phyloP scores from a whole-genome alignment of 2,113 vertebrate genomes.

The Mellivora capensis region DNA sequence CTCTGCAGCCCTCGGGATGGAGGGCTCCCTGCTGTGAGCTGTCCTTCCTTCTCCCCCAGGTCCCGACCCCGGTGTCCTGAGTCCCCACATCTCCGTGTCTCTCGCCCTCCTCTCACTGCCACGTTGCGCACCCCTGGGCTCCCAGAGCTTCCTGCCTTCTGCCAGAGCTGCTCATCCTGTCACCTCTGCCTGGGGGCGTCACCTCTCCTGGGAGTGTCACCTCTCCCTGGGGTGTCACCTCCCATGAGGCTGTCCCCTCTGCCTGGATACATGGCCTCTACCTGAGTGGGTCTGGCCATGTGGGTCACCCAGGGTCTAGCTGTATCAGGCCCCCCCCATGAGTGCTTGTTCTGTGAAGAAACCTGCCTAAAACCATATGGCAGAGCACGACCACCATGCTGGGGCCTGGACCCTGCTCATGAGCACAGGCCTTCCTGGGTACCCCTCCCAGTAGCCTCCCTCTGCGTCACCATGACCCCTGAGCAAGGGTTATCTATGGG shows the following conservation, averaged over 20 bases:
- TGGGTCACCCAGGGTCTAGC: background rate
- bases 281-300: background rate
- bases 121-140: fast-evolving
- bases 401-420: too few species aligned
- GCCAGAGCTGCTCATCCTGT: background rate
- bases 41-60: background rate
- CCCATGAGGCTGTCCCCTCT: background rate
- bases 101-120: background rate
- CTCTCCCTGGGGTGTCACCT: too few species aligned
- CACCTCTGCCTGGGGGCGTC: too few species aligned
- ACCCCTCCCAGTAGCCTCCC: background rate
- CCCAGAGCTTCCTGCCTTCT: background rate
- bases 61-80: too few species aligned
- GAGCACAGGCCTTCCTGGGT: background rate
- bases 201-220: too few species aligned
- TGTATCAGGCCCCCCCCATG: fast-evolving
- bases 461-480: background rate
- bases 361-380: background rate
- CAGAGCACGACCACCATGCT: too few species aligned
- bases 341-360: background rate
- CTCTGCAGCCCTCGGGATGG: background rate
- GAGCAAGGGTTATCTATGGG: too few species aligned
- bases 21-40: fast-evolving
- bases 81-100: background rate
- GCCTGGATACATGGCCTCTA: background rate